Percentiles rank a stretch among this genome's conserved stretches.
Conservation (phyloP, 2,797 vertebrate genomes). For the Aselliscus stoliczkanus region DNA sequence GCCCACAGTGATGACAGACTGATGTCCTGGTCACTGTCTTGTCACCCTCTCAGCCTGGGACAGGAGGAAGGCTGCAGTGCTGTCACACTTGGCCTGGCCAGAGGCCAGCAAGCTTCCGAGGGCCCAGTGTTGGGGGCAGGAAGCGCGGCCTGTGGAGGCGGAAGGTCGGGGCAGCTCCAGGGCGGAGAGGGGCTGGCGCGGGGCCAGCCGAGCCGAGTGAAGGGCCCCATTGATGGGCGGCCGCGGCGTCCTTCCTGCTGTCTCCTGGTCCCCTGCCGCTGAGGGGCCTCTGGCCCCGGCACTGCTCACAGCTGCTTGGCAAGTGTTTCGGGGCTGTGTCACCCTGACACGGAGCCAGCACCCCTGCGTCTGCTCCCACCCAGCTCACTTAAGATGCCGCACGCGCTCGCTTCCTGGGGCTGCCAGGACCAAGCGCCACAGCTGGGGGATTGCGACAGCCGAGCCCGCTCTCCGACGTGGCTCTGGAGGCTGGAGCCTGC, state of each 20-base stretch:
- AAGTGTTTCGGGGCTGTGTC: rapidly evolving
- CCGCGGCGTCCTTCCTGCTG: background rate
- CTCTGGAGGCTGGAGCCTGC: rapidly evolving
- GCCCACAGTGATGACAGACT: background rate
- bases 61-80: background rate
- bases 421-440: rapidly evolving
- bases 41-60: background rate
- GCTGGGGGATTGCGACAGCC: rapidly evolving
- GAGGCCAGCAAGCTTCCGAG: background rate
- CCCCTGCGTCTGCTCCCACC: rapidly evolving
- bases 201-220: background rate
- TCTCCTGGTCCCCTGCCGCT: rapidly evolving
- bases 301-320: background rate
- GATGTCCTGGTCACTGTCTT: background rate
- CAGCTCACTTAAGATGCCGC: rapidly evolving
- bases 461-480: rapidly evolving
- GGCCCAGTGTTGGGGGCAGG: background rate
- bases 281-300: background rate
- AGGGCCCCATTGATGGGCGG: slow-evolving; percentile 10
- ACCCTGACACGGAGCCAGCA: rapidly evolving
- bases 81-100: background rate
- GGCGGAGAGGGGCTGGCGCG: background rate
- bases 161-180: background rate
- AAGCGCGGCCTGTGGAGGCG: background rate
- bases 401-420: rapidly evolving